Conservation (phyloP, 2,797 vertebrate species). For the Ara ararauna region DNA sequence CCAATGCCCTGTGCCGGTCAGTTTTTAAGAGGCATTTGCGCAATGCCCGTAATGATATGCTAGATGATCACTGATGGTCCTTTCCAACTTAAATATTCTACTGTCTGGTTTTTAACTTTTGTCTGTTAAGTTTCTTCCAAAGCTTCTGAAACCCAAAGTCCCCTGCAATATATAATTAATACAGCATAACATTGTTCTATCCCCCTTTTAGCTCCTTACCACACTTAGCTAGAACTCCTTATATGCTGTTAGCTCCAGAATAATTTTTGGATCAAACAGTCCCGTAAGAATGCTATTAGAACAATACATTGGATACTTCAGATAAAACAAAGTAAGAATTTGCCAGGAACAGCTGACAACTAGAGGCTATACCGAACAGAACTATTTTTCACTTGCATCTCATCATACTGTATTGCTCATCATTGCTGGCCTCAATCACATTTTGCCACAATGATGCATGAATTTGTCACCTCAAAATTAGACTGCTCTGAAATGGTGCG, state of each 20-base stretch:
- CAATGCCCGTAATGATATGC: neutral
- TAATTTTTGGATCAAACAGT: neutral
- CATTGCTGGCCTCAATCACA: neutral
- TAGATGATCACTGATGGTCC: neutral
- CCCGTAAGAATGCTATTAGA: neutral
- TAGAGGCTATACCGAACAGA: neutral
- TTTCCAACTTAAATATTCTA: neutral
- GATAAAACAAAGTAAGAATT: neutral
- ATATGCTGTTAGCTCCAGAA: neutral
- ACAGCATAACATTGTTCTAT: neutral
- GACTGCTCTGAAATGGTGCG: neutral
- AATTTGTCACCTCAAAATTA: neutral
- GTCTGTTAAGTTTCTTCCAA: neutral
- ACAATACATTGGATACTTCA: neutral
- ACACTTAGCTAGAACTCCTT: neutral
- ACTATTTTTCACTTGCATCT: neutral
- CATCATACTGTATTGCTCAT: neutral
- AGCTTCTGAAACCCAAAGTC: neutral
- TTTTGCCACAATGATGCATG: neutral
- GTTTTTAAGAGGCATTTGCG: neutral
- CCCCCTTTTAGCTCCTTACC: neutral
- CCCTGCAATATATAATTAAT: neutral
- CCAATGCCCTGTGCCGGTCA: fast-evolving
- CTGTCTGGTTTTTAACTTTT: neutral
- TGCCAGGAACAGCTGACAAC: neutral